Conservation (phyloP, 2,113 vertebrate genomes). For the Paracanthobrama guichenoti region DNA sequence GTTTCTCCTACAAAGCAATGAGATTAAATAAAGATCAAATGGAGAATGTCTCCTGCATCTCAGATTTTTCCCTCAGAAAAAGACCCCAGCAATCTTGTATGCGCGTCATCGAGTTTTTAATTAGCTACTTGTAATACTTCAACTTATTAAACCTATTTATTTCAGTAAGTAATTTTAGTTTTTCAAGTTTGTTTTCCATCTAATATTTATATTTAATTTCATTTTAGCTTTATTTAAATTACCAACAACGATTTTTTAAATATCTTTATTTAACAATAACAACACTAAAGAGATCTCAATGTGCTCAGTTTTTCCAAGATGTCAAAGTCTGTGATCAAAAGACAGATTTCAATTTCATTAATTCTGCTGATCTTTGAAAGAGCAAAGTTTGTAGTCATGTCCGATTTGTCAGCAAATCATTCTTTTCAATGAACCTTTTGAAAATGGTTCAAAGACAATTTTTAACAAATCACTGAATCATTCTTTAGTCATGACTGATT, state of each 20-base stretch:
- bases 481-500: too few species aligned
- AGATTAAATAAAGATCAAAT: constrained; percentile 15
- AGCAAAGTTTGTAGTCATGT: too few species aligned
- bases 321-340: too few species aligned
- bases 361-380: too few species aligned
- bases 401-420: too few species aligned
- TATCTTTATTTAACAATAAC: background rate
- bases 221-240: background rate
- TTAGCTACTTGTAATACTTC: background rate
- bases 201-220: background rate
- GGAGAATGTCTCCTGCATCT: background rate
- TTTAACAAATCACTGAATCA: too few species aligned
- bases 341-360: too few species aligned
- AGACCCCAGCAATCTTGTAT: background rate
- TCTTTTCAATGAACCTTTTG: too few species aligned
- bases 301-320: background rate
- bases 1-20: background rate
- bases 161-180: background rate
- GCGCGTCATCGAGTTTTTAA: background rate
- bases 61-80: background rate
- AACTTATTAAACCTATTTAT: background rate
- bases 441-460: too few species aligned
- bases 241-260: background rate
- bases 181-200: background rate
- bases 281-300: background rate